phyloP scores from a whole-genome alignment of 1,140 invertebrate species.

The Eumaeus atala region DNA sequence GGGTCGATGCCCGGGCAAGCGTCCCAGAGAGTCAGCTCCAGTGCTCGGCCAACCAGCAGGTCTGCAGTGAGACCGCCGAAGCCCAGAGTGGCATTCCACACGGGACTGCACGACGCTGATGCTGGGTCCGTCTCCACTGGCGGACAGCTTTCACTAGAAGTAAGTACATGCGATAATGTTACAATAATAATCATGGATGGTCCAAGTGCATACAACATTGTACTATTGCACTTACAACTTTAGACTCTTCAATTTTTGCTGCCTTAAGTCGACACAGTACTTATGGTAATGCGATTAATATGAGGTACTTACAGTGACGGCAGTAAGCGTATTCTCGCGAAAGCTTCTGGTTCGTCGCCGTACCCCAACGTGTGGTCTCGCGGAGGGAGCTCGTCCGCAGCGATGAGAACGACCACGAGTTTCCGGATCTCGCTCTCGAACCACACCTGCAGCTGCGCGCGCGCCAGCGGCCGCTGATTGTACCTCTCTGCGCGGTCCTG shows the following conservation, averaged over 20 bases:
- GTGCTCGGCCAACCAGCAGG: constrained; percentile 82
- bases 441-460: constrained; percentile 90
- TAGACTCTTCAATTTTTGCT: too few relatives aligned
- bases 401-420: constrained; percentile 87
- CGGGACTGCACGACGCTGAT: constrained; percentile 87
- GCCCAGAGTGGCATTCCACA: constrained; percentile 92
- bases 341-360: constrained; percentile 85
- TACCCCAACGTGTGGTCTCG: constrained; percentile 84
- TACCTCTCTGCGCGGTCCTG: constrained; percentile 78
- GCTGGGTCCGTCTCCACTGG: constrained; percentile 87
- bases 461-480: constrained; percentile 82
- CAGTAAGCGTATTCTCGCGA: constrained; percentile 84
- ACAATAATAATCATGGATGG: not conserved
- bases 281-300: too few relatives aligned
- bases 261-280: too few relatives aligned
- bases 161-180: not conserved
- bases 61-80: constrained; percentile 86
- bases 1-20: constrained; percentile 86
- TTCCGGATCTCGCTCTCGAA: constrained; percentile 88
- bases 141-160: constrained; percentile 79
- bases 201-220: too few relatives aligned
- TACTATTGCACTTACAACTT: too few relatives aligned
- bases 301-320: constrained; percentile 83
- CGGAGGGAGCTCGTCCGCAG: constrained; percentile 85
- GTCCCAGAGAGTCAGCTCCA: constrained; percentile 93